Evolutionary conservation across 2,113 vertebrate species (phyloP).

Genomic region (Myodes glareolus): DNA sequence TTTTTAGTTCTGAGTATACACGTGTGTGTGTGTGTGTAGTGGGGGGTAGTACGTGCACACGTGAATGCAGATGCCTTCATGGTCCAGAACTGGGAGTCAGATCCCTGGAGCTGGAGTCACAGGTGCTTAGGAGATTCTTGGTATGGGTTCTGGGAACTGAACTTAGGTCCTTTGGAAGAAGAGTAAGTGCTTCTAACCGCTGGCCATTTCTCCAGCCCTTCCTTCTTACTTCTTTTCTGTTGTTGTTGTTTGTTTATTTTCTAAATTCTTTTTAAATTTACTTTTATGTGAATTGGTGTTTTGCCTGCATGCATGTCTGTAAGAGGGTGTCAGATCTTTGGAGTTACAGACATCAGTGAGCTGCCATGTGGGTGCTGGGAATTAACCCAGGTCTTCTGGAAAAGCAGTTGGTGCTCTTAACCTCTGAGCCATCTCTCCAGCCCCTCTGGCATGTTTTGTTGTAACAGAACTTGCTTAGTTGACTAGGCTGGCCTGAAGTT

Average conservation of each 20-base stretch:
- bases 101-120: neutral
- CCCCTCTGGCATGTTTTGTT: neutral
- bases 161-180: neutral
- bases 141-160: neutral
- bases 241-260: neutral
- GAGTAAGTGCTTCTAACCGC: neutral
- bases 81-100: no score
- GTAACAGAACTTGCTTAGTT: neutral
- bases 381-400: neutral
- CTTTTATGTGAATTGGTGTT: neutral
- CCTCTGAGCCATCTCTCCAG: neutral
- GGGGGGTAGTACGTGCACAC: neutral
- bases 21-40: neutral
- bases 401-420: neutral
- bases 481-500: neutral
- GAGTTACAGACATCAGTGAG: neutral
- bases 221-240: neutral
- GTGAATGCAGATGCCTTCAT: no score
- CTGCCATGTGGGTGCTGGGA: neutral
- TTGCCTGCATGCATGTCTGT: neutral
- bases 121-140: neutral
- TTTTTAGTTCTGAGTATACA: neutral
- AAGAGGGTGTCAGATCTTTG: neutral
- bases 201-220: neutral
- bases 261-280: neutral